phyloP scores from a whole-genome alignment of 1,140 invertebrate species.

The Drosophila kepulauana region DNA sequence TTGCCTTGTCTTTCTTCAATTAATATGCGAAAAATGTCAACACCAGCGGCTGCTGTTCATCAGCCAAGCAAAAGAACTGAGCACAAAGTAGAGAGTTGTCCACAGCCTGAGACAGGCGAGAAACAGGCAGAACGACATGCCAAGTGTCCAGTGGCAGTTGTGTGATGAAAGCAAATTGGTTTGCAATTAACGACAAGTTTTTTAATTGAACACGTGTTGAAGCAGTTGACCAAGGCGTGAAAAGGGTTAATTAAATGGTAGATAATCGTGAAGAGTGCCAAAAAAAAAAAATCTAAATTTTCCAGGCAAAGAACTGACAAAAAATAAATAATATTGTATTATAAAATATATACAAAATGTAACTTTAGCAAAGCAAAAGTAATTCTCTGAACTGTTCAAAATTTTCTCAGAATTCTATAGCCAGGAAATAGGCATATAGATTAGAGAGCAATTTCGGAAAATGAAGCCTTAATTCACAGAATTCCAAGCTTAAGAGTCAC shows the following conservation, averaged over 20 bases:
- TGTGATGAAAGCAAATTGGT: constrained; percentile 65
- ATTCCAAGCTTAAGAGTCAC: background rate
- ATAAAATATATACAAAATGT: background rate
- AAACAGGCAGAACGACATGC: constrained; percentile 14
- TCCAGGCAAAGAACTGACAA: background rate
- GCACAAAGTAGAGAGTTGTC: constrained; percentile 6
- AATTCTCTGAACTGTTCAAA: background rate
- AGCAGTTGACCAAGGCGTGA: constrained; percentile 12
- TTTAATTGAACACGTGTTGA: constrained; percentile 71
- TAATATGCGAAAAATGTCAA: constrained; percentile 83
- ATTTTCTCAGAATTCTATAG: background rate
- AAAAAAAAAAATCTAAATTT: background rate
- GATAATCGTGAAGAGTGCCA: background rate
- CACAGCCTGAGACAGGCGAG: constrained; percentile 4
- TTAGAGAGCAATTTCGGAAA: background rate
- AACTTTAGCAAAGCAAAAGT: too few relatives aligned
- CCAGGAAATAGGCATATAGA: background rate
- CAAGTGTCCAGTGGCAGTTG: constrained; percentile 42
- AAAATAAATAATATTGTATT: background rate
- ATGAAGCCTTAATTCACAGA: background rate
- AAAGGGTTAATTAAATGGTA: constrained; percentile 31
- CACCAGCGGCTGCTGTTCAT: constrained; percentile 63
- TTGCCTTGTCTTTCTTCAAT: constrained; percentile 74
- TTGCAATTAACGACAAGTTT: constrained; percentile 70
- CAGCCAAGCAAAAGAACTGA: constrained; percentile 27